Evolutionary conservation across 2,888 invertebrate species (phyloP), one percentile per base, ranked within the genome.

Genomic region (Gandaritis pyraliata): DNA sequence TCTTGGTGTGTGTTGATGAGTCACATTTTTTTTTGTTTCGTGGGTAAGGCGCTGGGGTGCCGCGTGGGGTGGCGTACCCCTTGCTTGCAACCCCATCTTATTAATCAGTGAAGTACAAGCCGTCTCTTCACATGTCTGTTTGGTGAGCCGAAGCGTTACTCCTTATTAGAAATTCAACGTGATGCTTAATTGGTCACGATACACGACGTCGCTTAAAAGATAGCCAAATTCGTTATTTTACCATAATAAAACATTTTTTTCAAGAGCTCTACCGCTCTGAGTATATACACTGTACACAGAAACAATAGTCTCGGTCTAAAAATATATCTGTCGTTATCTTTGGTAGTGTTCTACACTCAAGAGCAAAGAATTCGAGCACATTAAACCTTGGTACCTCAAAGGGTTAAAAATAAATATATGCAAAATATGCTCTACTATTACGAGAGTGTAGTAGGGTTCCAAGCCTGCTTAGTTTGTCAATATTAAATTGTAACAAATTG

Each of bases 21-120:
- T 93, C 93, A 93, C 92, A 92, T 92, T 92, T 93, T 92, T 85
- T 92, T 92, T 92, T 93, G 92, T 93, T 92, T 91, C 86, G 92
- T 90, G 92, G 91, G 92, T 90, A 89, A 88, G 89, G 89, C 88
- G 89, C 85, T 83, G 81, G 90, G 90, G 90, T 82, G 87, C 80
- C 73, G 75, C 84, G 90, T 86, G 86, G 86, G 86, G 88, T 87
- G 89, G 87, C 76, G 82, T 82, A 87, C 88, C 90, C 91, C 89
- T 89, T 89, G 86, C 88, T 83, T 78, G 81, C 90, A 92, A 92
- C 92, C 92, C 92, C 91, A 91, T 92, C 92, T 91, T 91, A 91
- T 90, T 91, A 91, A 92, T 91, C 91, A 92, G 90, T 91, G 90
- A 89, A 90, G 92, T 90, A 90, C 89, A 81, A 84, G 85, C 85